These are phyloP conservation scores for Eurois occulta DNA, from an alignment of 2,888 invertebrate genomes.

Conservation along the genomic window DNA sequence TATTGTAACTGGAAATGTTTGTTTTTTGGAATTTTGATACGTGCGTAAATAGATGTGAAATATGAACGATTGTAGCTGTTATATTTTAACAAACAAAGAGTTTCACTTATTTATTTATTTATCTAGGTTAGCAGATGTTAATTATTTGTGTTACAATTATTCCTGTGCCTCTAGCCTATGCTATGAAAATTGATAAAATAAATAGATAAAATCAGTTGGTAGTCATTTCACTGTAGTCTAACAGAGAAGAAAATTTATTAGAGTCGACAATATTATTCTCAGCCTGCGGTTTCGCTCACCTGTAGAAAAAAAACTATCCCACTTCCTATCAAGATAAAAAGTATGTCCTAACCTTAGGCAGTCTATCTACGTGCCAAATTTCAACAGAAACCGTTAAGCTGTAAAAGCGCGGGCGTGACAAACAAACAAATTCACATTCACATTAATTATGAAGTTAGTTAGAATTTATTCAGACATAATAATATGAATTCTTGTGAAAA, in stretches of 20 bases:
- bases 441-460: background rate
- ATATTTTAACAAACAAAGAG: background rate
- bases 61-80: background rate
- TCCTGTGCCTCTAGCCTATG: too few species aligned
- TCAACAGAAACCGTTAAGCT: background rate
- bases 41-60: too few species aligned
- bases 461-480: background rate
- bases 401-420: too few species aligned
- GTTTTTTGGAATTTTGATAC: slow-evolving; percentile 13
- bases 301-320: background rate
- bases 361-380: background rate
- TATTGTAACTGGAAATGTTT: background rate
- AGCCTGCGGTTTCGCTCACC: background rate
- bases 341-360: background rate
- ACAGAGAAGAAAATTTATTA: background rate
- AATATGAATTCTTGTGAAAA: background rate
- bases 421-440: background rate
- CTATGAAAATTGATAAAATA: background rate
- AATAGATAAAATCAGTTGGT: background rate
- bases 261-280: background rate
- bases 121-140: background rate
- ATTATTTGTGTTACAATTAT: background rate
- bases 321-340: background rate
- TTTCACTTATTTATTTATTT: background rate
- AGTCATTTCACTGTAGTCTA: background rate